Percentiles rank a stretch among this genome's conserved stretches.
phyloP scores from a whole-genome alignment of 2,797 vertebrate species.

The Spinus olivaceus region DNA sequence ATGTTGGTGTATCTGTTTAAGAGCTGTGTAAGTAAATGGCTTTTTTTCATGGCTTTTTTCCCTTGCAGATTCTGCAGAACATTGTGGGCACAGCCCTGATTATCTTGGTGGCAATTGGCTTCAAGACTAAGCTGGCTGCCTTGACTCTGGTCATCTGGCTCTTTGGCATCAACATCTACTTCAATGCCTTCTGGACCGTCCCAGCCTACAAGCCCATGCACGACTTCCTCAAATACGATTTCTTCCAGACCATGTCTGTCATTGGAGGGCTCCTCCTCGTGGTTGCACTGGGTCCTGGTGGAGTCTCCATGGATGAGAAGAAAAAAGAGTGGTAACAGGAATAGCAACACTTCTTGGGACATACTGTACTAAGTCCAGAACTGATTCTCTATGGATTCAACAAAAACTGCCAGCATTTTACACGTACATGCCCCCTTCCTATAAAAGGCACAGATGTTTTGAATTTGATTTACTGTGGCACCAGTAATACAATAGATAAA shows the following conservation, averaged over 20 bases:
- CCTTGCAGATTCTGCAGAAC: slow-evolving; percentile 91
- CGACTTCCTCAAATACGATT: slow-evolving; percentile 98
- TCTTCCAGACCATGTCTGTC: slow-evolving; percentile 99
- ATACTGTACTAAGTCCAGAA: slow-evolving; percentile 35
- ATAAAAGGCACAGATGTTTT: slow-evolving; percentile 73
- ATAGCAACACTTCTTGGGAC: slow-evolving; percentile 36
- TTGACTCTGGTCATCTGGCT: slow-evolving; percentile 96
- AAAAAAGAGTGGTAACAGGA: slow-evolving; percentile 94
- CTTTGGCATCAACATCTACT: slow-evolving; percentile 94
- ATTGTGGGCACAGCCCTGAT: slow-evolving; percentile 95
- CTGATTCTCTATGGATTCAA: slow-evolving; percentile 60
- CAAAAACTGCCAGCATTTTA: slow-evolving; percentile 67
- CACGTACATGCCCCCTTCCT: slow-evolving; percentile 47
- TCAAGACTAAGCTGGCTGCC: slow-evolving; percentile 96
- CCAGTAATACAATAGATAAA: slow-evolving; percentile 48
- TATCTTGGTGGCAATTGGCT: slow-evolving; percentile 93
- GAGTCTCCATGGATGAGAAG: slow-evolving; percentile 98
- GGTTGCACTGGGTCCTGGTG: slow-evolving; percentile 94
- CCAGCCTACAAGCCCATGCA: slow-evolving; percentile 98
- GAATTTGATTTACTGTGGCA: slow-evolving; percentile 71
- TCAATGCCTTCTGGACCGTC: slow-evolving; percentile 98
- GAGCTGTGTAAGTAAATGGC: neutral
- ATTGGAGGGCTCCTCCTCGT: slow-evolving; percentile 94
- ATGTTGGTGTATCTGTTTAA: neutral
- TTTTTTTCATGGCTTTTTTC: neutral